phyloP scores from a whole-genome alignment of 2,888 invertebrate species.

The Trissonchulus latispiculum region DNA sequence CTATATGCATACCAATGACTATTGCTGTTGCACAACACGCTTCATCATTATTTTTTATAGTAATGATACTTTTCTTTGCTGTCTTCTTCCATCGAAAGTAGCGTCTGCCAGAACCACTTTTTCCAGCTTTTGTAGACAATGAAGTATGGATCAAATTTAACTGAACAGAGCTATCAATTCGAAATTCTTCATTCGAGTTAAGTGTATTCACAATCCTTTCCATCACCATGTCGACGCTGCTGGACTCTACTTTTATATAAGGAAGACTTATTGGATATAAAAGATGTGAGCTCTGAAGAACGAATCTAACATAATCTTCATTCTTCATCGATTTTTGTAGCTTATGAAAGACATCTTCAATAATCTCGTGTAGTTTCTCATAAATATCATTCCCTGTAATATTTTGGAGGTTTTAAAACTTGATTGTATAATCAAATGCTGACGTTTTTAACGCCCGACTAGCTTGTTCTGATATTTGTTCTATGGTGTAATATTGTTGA shows the following conservation, averaged over 20 bases:
- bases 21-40: not conserved
- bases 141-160: constrained; percentile 7
- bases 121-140: not conserved
- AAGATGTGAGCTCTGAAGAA: not conserved
- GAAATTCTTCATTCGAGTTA: constrained; percentile 3
- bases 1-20: not conserved
- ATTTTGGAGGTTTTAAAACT: not conserved
- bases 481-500: too few species aligned
- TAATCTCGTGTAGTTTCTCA: not conserved
- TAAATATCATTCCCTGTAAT: not conserved
- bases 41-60: not conserved
- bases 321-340: not conserved
- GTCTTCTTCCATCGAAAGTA: too few species aligned
- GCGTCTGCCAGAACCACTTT: too few species aligned
- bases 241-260: not conserved
- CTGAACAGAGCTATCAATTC: not conserved
- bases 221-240: constrained; percentile 3
- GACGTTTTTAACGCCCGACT: not conserved
- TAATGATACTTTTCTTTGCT: not conserved
- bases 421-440: not conserved
- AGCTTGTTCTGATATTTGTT: too few species aligned
- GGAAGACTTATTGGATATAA: constrained; percentile 17
- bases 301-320: constrained; percentile 13
- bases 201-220: not conserved
- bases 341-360: not conserved